Conservation (phyloP, 2,888 invertebrate genomes). For the Bellardia bayeri region DNA sequence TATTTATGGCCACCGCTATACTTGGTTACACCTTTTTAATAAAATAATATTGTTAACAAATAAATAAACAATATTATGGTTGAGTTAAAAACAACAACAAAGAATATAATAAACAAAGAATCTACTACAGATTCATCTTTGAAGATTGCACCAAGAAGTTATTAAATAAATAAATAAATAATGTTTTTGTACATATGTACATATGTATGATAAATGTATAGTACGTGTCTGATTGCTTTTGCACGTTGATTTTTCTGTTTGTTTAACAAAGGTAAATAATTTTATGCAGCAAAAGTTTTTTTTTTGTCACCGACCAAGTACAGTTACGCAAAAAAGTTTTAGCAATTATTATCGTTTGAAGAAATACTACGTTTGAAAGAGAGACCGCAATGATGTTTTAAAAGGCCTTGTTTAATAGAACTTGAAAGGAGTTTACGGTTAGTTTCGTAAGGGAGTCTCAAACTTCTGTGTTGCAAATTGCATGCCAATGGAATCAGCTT, state of each 20-base stretch:
- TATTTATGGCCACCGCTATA: conserved; percentile 33
- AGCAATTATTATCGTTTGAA: not conserved
- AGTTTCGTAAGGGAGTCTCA: too few species aligned
- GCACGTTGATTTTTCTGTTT: conserved; percentile 29
- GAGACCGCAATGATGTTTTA: too few species aligned
- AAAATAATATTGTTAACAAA: conserved; percentile 41
- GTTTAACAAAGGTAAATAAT: not conserved
- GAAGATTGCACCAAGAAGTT: conserved; percentile 12
- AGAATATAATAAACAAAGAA: conserved; percentile 30
- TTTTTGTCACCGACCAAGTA: not conserved
- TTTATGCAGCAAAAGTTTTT: not conserved
- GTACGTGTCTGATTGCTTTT: conserved; percentile 57
- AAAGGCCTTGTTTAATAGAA: too few species aligned
- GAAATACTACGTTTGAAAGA: too few species aligned
- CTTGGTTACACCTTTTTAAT: conserved; percentile 18
- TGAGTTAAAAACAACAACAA: conserved; percentile 13
- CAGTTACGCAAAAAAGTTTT: not conserved
- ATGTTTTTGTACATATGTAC: not conserved
- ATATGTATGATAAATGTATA: conserved; percentile 9
- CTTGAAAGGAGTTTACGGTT: too few species aligned
- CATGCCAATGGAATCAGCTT: too few species aligned
- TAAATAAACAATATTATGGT: conserved; percentile 43
- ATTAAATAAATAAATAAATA: not conserved
- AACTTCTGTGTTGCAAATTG: too few species aligned
- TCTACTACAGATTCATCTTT: conserved; percentile 28